Percentiles rank a stretch among this genome's conserved stretches.
Evolutionary conservation across 1,140 invertebrate genomes (phyloP).

Genomic region (Druon quercuslanigerum): DNA sequence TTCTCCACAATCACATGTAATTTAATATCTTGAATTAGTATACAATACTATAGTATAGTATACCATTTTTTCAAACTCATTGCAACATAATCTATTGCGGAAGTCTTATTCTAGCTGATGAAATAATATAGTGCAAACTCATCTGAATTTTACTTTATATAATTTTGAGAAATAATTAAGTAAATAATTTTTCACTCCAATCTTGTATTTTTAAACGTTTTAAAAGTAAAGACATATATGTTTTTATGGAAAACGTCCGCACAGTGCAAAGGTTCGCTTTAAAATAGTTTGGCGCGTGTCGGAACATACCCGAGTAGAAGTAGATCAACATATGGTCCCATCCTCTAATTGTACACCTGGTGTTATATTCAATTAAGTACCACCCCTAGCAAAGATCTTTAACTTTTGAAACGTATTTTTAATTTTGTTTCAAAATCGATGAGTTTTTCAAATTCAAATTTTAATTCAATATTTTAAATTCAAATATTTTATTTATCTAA

Average conservation of each 20-base stretch:
- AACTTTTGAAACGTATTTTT: no score
- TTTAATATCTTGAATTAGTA: conserved; percentile 27
- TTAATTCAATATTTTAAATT: no score
- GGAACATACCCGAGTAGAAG: conserved; percentile 61
- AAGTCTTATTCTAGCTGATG: no score
- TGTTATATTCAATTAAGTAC: conserved; percentile 36
- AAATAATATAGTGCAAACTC: no score
- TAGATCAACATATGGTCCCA: conserved; percentile 72
- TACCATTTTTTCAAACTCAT: no score
- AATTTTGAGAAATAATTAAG: not conserved
- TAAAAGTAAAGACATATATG: not conserved
- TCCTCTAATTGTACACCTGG: conserved; percentile 72
- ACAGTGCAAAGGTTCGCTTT: conserved; percentile 65
- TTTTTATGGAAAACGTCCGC: conserved; percentile 48
- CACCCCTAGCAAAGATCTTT: no score
- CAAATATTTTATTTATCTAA: no score
- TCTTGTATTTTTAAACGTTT: not conserved
- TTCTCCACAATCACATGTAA: conserved; percentile 23
- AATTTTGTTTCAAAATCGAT: no score
- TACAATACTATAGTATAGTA: no score
- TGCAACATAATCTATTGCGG: no score
- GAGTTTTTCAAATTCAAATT: no score
- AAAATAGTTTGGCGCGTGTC: conserved; percentile 71
- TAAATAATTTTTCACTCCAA: not conserved
- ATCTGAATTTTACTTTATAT: not conserved